Percentiles rank a stretch among this genome's conserved stretches.
phyloP scores from a whole-genome alignment of 1,140 invertebrate genomes.

The Papilio polyxenes region DNA sequence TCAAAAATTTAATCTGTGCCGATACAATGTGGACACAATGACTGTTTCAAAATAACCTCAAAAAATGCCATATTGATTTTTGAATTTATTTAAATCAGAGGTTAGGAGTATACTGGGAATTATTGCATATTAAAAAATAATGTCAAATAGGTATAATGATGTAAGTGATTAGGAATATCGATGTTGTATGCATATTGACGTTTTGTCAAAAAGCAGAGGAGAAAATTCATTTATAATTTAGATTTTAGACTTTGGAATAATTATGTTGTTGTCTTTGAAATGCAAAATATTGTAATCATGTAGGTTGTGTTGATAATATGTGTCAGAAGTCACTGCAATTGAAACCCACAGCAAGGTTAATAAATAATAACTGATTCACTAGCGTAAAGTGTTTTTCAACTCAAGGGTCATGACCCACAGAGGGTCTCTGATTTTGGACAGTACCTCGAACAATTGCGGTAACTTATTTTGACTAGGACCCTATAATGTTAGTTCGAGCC shows the following conservation, averaged over 20 bases:
- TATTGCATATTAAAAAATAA: background rate
- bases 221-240: background rate
- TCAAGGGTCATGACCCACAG: too few relatives aligned
- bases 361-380: background rate
- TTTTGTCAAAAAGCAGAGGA: background rate
- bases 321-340: too few relatives aligned
- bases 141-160: background rate
- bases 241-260: background rate
- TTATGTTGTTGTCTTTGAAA: background rate
- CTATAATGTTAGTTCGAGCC: too few relatives aligned
- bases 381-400: too few relatives aligned
- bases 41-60: background rate
- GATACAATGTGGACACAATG: background rate
- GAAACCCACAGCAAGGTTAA: background rate
- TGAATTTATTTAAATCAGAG: conserved; percentile 1
- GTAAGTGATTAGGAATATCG: background rate
- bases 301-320: too few relatives aligned
- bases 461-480: too few relatives aligned
- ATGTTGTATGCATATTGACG: background rate
- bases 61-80: conserved; percentile 24
- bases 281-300: background rate
- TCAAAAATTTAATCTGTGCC: background rate
- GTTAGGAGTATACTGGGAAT: background rate
- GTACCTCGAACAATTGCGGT: too few relatives aligned
- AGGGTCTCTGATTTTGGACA: too few relatives aligned